phyloP scores from a whole-genome alignment of 2,113 vertebrate species.

The Sorex araneus region DNA sequence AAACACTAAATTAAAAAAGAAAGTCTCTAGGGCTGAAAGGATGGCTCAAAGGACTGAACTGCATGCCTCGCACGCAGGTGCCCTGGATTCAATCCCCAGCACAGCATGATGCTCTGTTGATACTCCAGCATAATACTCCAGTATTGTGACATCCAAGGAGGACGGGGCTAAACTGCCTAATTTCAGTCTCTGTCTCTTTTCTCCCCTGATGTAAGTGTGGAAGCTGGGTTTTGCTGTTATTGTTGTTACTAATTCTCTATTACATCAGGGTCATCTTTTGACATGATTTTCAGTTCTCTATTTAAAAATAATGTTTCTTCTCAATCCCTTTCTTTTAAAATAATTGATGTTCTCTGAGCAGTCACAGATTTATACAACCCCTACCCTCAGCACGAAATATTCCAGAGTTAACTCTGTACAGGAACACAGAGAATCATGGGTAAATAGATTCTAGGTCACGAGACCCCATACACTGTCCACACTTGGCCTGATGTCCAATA shows the following conservation, averaged over 20 bases:
- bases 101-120: not conserved
- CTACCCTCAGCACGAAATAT: not conserved
- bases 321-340: slow-evolving; percentile 40
- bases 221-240: not conserved
- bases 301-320: slow-evolving; percentile 2
- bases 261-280: not conserved
- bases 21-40: too few species aligned
- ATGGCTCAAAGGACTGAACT: too few species aligned
- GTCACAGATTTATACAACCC: not conserved
- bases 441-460: slow-evolving; percentile 24
- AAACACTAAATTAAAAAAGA: too few species aligned
- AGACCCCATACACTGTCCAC: not conserved
- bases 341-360: not conserved
- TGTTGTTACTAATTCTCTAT: not conserved
- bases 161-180: slow-evolving; percentile 8
- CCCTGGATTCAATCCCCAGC: too few species aligned
- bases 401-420: not conserved
- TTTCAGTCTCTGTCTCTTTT: not conserved
- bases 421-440: not conserved
- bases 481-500: not conserved
- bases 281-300: not conserved
- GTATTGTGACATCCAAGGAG: too few species aligned
- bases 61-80: too few species aligned
- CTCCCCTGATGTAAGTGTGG: not conserved
- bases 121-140: too few species aligned